These are phyloP conservation scores for Lepus timidus DNA, from an alignment of 2,113 vertebrate genomes.

Conservation along the genomic window DNA sequence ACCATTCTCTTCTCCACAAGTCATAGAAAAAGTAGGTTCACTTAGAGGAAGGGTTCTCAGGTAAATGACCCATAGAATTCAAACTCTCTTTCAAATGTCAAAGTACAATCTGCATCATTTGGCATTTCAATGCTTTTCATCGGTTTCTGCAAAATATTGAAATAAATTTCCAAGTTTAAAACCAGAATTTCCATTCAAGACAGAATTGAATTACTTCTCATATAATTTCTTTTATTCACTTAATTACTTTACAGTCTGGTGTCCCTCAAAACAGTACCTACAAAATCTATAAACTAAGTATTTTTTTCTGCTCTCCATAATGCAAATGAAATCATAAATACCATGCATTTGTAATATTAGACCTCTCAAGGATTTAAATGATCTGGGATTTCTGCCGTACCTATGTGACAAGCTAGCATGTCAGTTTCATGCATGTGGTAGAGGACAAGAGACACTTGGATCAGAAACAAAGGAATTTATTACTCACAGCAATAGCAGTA, in stretches of 20 bases:
- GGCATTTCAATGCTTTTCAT: background rate
- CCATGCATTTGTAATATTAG: background rate
- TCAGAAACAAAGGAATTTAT: background rate
- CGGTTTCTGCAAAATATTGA: constrained; percentile 39
- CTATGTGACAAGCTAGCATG: background rate
- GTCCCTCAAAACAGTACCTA: background rate
- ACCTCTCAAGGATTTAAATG: background rate
- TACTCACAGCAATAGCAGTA: background rate
- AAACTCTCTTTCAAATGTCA: background rate
- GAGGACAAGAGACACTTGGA: background rate
- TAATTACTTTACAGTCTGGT: constrained; percentile 21
- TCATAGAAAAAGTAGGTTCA: background rate
- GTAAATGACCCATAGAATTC: background rate
- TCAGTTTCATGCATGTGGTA: background rate
- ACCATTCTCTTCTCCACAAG: background rate
- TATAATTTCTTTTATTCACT: constrained; percentile 15
- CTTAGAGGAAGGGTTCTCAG: background rate
- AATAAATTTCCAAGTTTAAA: background rate
- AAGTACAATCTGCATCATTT: background rate
- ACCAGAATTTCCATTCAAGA: background rate
- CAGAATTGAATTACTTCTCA: background rate
- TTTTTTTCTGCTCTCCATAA: background rate
- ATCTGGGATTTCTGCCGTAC: background rate
- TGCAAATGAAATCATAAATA: constrained; percentile 19
- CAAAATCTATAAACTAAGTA: background rate